Evolutionary conservation across 2,797 vertebrate genomes (phyloP), one percentile per base, ranked within the genome.

Genomic region (Apodemus agrarius): DNA sequence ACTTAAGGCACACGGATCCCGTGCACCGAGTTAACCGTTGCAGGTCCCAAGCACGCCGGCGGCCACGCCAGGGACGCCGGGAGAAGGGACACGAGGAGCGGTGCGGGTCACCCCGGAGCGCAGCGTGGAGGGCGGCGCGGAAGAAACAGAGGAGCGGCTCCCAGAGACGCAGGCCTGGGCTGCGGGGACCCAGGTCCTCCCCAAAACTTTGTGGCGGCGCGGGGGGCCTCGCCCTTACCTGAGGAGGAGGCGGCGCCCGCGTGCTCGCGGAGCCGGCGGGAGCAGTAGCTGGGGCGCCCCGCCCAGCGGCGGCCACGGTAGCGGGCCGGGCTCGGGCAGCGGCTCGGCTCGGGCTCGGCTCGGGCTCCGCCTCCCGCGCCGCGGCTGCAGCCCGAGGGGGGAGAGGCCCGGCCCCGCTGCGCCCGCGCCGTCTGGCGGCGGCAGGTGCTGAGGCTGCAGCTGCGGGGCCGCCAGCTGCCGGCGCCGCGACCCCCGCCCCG

Each of bases 391-490:
- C 86, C 94, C 1, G 63, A 65, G 92, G 46, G 78, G 85, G 40
- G 93, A 76, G 40, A 59, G 49, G 84, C 78, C 52, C 59, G 94
- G 91, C 83, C 88, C 4, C 67, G 95, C 94, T 81, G 94, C 93
- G 96, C 96, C 97, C 96, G 96, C 94, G 97, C 97, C 96, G 97
- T 97, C 97, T 97, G 96, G 94, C 95, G 83, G 87, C 83, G 86
- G 97, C 94, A 97, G 95, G 97, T 97, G 96, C 94, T 80, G 97
- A 97, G 96, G 97, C 92, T 97, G 96, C 96, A 97, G 97, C 94
- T 97, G 97, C 74, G 85, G 12, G 84, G 59, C 74, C 3, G 59
- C 90, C 92, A 94, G 96, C 96, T 94, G 97, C 96, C 37, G 10
- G 89, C 34, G 87, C 91, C 67, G 59, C 90, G 98, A 97, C 97